Base-by-base conservation (phyloP, 2,888 invertebrate genomes). In the Lasius fuliginosus region DNA sequence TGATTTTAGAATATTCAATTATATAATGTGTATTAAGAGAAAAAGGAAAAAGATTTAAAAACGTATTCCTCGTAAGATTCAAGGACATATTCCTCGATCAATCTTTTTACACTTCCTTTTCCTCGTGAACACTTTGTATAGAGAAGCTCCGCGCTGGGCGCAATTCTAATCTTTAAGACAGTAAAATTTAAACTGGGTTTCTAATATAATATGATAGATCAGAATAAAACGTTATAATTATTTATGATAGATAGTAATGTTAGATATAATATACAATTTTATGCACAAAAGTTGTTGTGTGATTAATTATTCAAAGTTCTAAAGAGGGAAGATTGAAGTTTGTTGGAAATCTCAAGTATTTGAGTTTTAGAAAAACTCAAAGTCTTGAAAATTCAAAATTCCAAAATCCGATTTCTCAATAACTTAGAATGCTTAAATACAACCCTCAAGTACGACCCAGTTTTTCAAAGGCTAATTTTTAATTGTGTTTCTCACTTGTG, bases 161-260 rank as follows among this genome's bases (percentile, higher is more conserved):
- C n/a, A 68, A 56, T 58, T 77, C 36, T 36, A 36, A 36, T 77
- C 18, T 77, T 8, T 40, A n/a, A 9, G 23, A 33, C n/a, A 8
- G 3, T 46, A 23, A 23, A 27, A 68, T 46, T 18, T 42, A 68
- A 68, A 68, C 36, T 36, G 18, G 67, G 27, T 18, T 53, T 67
- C 27, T 40, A 36, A 75, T 23, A 77, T 27, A 42, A 4, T 60
- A 74, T 15, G 15, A 33, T 33, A 33, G 58, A 42, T n/a, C 23
- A 46, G 9, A 4, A 0, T 23, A 46, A 62, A 27, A 58, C 5
- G 12, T 36, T 40, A 23, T 27, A 58, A 3, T 64, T n/a, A n/a
- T n/a, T 40, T 40, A 33, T 9, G 18, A 33, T 40, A 40, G 6
- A 73, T 18, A 18, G 6, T 33, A 62, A 58, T 58, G 36, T 71